These are phyloP conservation scores for Campopleginae sp. DNA, from an alignment of 2,888 invertebrate species.

Conservation along the genomic window DNA sequence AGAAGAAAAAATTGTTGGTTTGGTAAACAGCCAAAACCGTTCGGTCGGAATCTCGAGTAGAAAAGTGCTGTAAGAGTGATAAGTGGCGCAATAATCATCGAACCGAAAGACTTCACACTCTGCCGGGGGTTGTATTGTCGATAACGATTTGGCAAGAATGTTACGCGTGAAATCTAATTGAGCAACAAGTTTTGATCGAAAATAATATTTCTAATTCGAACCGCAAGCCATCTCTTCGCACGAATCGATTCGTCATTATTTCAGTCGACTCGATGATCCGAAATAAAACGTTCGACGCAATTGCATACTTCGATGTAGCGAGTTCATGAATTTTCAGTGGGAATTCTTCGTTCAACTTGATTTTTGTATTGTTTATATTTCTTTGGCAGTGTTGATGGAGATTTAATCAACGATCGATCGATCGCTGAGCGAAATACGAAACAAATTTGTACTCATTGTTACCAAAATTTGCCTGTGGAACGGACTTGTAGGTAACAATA, in stretches of 20 bases:
- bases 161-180: not conserved
- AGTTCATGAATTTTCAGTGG: not conserved
- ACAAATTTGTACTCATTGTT: not conserved
- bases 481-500: not conserved
- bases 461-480: not conserved
- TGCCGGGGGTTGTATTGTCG: not conserved
- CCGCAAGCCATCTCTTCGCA: not conserved
- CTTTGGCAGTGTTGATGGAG: not conserved
- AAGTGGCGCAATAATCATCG: slow-evolving; percentile 67
- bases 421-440: not conserved
- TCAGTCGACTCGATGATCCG: not conserved
- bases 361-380: not conserved
- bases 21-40: slow-evolving; percentile 68
- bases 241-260: not conserved
- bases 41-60: slow-evolving; percentile 24
- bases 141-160: not conserved
- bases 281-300: not conserved
- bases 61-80: slow-evolving; percentile 46
- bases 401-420: not conserved
- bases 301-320: not conserved
- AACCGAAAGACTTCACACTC: not conserved
- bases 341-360: no score
- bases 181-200: slow-evolving; percentile 1
- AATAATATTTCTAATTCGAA: not conserved
- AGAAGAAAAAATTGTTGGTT: slow-evolving; percentile 1